Conservation (phyloP, 2,113 vertebrate species). For the Spea multiplicata region DNA sequence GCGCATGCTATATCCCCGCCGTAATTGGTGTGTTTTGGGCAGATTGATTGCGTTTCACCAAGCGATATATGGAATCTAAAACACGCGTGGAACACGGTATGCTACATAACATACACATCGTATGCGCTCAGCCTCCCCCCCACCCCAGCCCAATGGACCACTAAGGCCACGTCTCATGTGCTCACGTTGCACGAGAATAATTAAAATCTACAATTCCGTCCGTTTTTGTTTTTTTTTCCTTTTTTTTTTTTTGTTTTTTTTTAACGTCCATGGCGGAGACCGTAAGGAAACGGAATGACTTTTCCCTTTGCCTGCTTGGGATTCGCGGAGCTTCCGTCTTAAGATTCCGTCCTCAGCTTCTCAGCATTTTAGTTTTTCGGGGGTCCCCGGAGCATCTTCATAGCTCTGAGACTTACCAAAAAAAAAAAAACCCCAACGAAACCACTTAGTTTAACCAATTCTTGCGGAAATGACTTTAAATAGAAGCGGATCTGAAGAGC, state of each 20-base stretch:
- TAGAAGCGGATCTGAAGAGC: conserved; percentile 48
- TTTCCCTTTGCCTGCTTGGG: conserved; percentile 25
- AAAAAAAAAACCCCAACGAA: conserved; percentile 32
- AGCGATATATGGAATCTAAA: conserved; percentile 16
- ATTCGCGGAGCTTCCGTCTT: conserved; percentile 41
- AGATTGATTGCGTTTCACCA: conserved; percentile 3
- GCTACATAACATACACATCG: background rate
- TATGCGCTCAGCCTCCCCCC: background rate
- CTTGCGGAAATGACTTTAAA: conserved; percentile 52
- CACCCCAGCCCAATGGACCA: background rate
- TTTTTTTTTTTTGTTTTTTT: background rate
- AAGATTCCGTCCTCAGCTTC: conserved; percentile 35
- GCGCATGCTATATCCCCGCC: background rate
- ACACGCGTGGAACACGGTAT: conserved; percentile 7
- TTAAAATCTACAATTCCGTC: conserved; percentile 24
- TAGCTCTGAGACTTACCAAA: conserved; percentile 25
- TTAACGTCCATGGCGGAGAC: background rate
- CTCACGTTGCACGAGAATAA: conserved; percentile 12
- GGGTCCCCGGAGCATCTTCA: conserved; percentile 44
- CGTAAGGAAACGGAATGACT: background rate
- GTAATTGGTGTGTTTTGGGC: conserved; percentile 11
- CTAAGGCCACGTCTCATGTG: background rate
- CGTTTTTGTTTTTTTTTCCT: background rate
- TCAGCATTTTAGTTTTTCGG: conserved; percentile 45
- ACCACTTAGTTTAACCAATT: conserved; percentile 50